These are phyloP conservation scores for Branchipolynoe longqiensis DNA, from an alignment of 2,888 invertebrate genomes.

Conservation along the genomic window DNA sequence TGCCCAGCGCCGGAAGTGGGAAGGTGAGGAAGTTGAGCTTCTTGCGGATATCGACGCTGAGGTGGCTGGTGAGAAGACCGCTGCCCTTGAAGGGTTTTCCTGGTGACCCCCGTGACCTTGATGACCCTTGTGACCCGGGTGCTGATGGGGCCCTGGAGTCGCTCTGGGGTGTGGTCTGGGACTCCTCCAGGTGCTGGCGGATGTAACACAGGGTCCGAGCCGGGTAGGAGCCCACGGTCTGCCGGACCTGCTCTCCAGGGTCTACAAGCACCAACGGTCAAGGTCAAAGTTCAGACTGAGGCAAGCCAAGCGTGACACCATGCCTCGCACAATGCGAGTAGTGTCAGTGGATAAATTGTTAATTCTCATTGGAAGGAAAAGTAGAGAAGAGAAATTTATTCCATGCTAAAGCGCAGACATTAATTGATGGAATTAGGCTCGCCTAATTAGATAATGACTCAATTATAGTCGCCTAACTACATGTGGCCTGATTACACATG, in stretches of 20 bases:
- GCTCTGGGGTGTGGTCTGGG: not conserved
- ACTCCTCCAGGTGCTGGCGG: slow-evolving; percentile 33
- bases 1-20: not conserved
- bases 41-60: slow-evolving; percentile 15
- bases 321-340: too few relatives aligned
- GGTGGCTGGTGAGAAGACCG: not conserved
- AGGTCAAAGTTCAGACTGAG: not conserved
- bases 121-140: not conserved
- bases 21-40: slow-evolving; percentile 2
- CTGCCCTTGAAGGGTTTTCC: not conserved
- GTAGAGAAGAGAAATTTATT: too few relatives aligned
- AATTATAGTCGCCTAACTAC: too few relatives aligned
- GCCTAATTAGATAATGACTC: too few relatives aligned
- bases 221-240: slow-evolving; percentile 37
- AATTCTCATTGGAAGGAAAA: too few relatives aligned
- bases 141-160: not conserved
- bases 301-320: too few relatives aligned
- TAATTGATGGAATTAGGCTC: too few relatives aligned
- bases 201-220: slow-evolving; percentile 20
- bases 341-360: too few relatives aligned
- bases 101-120: too few relatives aligned
- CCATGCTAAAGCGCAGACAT: too few relatives aligned
- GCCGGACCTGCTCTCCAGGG: slow-evolving; percentile 7
- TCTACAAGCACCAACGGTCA: not conserved
- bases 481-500: too few relatives aligned